These are phyloP conservation scores for Myzus persicae DNA, from an alignment of 1,140 invertebrate species.

Conservation along the genomic window DNA sequence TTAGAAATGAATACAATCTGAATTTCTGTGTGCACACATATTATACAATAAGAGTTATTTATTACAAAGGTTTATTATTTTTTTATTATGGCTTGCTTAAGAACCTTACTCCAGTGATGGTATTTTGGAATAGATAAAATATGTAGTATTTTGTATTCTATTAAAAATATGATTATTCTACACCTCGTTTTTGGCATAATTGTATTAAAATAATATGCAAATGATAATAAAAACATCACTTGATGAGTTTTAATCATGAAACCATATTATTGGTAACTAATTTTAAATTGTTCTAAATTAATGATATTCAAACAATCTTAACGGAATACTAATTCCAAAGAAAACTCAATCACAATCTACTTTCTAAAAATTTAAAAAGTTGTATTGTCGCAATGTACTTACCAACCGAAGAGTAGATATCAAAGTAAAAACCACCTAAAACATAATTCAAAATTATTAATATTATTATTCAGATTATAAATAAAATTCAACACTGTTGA, in stretches of 20 bases:
- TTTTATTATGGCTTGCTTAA: no score
- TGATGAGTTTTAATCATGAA: neutral
- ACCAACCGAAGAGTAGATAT: constrained; percentile 34
- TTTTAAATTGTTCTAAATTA: neutral
- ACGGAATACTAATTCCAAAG: neutral
- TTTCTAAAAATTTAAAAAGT: neutral
- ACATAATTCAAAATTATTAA: constrained; percentile 19
- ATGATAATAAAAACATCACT: neutral
- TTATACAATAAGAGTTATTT: no score
- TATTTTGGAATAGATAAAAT: neutral
- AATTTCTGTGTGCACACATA: no score
- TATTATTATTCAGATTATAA: neutral
- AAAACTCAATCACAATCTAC: neutral
- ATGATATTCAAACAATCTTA: neutral
- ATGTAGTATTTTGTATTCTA: neutral
- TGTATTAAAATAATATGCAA: no score
- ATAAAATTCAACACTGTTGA: neutral
- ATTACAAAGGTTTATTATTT: no score
- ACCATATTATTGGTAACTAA: neutral
- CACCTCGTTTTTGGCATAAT: neutral
- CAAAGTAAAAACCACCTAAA: constrained; percentile 51
- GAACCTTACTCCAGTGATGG: no score
- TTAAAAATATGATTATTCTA: neutral
- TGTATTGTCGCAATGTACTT: neutral
- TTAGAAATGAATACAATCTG: no score